Conservation (phyloP, 1,140 invertebrate genomes). For the Aphaenogaster floridana region DNA sequence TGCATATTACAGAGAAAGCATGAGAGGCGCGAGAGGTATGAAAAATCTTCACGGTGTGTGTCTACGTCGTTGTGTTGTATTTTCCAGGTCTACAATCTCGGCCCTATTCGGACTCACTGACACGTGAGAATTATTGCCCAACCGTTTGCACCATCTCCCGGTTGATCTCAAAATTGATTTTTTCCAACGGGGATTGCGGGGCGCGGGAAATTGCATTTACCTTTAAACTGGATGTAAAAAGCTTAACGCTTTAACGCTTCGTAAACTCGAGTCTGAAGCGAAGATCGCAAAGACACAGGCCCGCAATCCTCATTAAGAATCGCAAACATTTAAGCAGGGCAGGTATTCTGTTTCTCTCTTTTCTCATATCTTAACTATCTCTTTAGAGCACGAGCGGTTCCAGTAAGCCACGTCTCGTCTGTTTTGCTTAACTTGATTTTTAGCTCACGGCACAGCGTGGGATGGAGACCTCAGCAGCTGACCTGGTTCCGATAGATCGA, state of each 20-base stretch:
- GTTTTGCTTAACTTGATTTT: conserved; percentile 60
- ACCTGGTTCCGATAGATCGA: conserved; percentile 60
- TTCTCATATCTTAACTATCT: background rate
- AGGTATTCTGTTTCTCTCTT: background rate
- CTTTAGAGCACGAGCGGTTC: background rate
- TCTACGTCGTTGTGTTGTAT: background rate
- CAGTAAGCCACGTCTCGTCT: conserved; percentile 1
- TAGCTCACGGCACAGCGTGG: conserved; percentile 39
- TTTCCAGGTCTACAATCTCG: background rate
- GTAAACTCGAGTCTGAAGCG: conserved; percentile 13
- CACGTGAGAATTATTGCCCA: background rate
- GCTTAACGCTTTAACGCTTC: conserved; percentile 18
- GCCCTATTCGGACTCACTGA: conserved; percentile 27
- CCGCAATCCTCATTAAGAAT: background rate
- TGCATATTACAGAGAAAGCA: conserved; percentile 23
- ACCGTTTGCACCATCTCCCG: background rate
- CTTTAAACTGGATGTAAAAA: background rate
- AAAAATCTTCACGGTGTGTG: conserved; percentile 8
- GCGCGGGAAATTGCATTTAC: background rate
- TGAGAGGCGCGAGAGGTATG: background rate
- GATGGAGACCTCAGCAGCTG: conserved; percentile 44
- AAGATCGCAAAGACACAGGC: background rate
- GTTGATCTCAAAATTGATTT: background rate
- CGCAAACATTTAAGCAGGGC: conserved; percentile 16
- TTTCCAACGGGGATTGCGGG: background rate